Evolutionary conservation across 2,888 invertebrate species (phyloP), one percentile per base, ranked within the genome.

Genomic region (Pyralis farinalis): DNA sequence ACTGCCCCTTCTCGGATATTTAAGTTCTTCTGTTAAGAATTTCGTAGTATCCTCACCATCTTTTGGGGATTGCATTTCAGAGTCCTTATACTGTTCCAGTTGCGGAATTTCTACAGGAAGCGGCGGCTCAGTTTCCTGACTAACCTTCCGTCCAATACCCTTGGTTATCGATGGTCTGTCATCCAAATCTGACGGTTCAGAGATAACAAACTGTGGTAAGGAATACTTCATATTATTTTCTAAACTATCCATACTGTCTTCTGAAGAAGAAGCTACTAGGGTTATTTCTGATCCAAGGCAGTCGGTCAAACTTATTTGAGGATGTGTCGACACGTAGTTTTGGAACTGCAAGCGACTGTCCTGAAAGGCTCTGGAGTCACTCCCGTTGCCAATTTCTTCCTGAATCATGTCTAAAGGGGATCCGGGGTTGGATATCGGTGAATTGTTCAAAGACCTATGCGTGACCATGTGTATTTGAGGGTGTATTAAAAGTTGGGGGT

Each of bases 241-340:
- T 30, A 94, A 66, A 34, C 93, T 92, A 37, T 94, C 94, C 78
- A 93, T 92, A 34, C 92, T 93, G 45, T 94, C 94, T 47, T 93
- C 92, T 0, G 94, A 94, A 0, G 94, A 94, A 0, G 95, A 94
- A 0, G 94, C 95, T 0, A 95, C 94, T 1, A 96, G 66, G 0
- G 95, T 95, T 0, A 95, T 92, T 77, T 95, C 95, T 4, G 94
- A 95, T 0, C 97, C 97, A 39, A 95, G 90, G 38, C 97, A 97
- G 71, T 98, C 97, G 0, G 98, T 98, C 7, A 98, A 91, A 55
- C 96, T 97, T 46, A 98, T 98, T 76, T 97, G 97, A 0, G 98
- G 97, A 70, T 95, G 93, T 8, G 70, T 85, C 0, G 71, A 50
- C 0, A 64, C 53, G 32, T 72, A 78, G 1, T 44, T 60, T 1